Percentiles rank a stretch among this genome's conserved stretches.
Evolutionary conservation across 2,113 vertebrate genomes (phyloP).

Genomic region (Capra hircus): DNA sequence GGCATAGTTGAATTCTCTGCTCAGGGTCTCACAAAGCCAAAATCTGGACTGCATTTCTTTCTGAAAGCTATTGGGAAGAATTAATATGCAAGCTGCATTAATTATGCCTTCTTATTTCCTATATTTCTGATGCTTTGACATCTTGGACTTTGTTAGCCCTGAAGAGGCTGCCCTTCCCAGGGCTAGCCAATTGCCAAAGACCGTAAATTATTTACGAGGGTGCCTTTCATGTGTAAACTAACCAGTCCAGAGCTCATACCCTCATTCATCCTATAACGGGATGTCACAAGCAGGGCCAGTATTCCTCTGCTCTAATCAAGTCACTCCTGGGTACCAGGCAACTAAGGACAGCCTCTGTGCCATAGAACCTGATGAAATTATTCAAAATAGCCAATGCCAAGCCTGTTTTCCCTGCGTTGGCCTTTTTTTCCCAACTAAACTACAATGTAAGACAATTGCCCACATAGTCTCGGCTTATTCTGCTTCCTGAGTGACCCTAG

Average conservation of each 20-base stretch:
- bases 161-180: neutral
- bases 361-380: neutral
- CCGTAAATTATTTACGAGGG: neutral
- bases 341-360: neutral
- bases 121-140: neutral
- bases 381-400: neutral
- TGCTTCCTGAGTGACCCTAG: neutral
- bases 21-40: neutral
- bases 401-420: neutral
- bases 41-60: neutral
- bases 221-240: neutral
- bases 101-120: constrained; percentile 1
- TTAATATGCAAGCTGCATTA: neutral
- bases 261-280: neutral
- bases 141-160: neutral
- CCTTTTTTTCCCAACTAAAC: neutral
- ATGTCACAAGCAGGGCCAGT: neutral
- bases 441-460: neutral
- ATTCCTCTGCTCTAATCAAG: neutral
- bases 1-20: neutral
- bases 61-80: neutral
- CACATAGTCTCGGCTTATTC: neutral
- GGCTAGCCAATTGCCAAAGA: neutral
- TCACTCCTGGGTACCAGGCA: neutral
- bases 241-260: neutral